Conservation (phyloP, 2,888 invertebrate genomes). For the Ectemnius continuus region DNA sequence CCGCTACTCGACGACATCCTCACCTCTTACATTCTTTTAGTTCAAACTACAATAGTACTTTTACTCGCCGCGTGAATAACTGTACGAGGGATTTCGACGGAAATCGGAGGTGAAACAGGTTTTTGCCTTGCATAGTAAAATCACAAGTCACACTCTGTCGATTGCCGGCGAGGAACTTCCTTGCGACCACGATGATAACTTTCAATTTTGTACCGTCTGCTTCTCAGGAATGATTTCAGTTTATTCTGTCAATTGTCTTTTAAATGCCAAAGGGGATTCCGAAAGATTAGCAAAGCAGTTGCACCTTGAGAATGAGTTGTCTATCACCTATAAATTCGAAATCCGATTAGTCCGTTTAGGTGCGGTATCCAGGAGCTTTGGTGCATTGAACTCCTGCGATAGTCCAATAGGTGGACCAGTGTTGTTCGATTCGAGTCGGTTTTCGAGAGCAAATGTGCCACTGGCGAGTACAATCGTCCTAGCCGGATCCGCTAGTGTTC, state of each 20-base stretch:
- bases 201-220: no score
- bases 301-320: constrained; percentile 5
- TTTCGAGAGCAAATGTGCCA: constrained; percentile 48
- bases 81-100: constrained; percentile 7
- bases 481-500: constrained; percentile 59
- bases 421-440: constrained; percentile 41
- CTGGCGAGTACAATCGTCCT: constrained; percentile 54
- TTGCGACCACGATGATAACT: no score
- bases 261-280: no score
- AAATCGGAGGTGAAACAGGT: not conserved
- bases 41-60: constrained; percentile 32
- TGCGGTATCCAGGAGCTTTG: constrained; percentile 5
- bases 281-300: no score
- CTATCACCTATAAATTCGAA: constrained; percentile 32
- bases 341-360: constrained; percentile 18
- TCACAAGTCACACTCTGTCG: no score
- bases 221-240: no score
- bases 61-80: constrained; percentile 19
- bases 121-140: no score
- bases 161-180: no score
- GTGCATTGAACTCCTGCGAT: constrained; percentile 50
- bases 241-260: no score
- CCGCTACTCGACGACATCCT: constrained; percentile 61
- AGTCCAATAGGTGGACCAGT: constrained; percentile 20
- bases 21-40: constrained; percentile 23